Evolutionary conservation across 2,888 invertebrate species (phyloP), one percentile per base, ranked within the genome.

Genomic region (Lomographa bimaculata): DNA sequence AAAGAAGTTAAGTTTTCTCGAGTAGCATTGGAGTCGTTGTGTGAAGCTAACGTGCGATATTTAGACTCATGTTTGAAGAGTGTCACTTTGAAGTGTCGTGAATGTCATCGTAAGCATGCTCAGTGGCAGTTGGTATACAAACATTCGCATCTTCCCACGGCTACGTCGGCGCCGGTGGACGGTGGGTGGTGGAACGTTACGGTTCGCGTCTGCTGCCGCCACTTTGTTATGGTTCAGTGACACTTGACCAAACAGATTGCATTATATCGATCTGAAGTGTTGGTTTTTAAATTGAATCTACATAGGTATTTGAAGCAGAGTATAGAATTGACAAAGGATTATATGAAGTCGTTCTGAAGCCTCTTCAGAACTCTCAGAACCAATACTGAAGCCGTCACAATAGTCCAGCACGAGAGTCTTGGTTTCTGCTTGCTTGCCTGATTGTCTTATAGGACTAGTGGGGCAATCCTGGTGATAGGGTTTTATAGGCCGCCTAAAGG

Each of bases 71-170:
- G 47, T 34, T 47, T 38, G 20, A 46, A 40, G 33, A 47, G 40
- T 43, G 43, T 41, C 34, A 33, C 17, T 16, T n/a, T 47, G 21
- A 30, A 46, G 55, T 48, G 49, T 43, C 45, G 42, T 46, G 47
- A 46, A 46, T 51, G 49, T 48, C 43, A 46, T 14, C 41, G 46
- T 38, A 35, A 52, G 39, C 41, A 50, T 45, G 37, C 33, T 48
- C 34, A 36, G 51, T 54, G 49, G 43, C 42, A 49, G 51, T 47
- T 35, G 49, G 46, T 50, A 46, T 8, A 37, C 50, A 60, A 64
- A 62, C 58, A 58, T 52, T 51, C 50, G 50, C 57, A 55, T 55
- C 63, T 62, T 70, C 64, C 70, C 70, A 66, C 66, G 71, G 60
- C 39, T 43, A 38, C 21, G 43, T 36, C 39, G 42, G 50, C 48